Evolutionary conservation across 2,888 invertebrate genomes (phyloP).

Genomic region (Drosophila paranaensis): DNA sequence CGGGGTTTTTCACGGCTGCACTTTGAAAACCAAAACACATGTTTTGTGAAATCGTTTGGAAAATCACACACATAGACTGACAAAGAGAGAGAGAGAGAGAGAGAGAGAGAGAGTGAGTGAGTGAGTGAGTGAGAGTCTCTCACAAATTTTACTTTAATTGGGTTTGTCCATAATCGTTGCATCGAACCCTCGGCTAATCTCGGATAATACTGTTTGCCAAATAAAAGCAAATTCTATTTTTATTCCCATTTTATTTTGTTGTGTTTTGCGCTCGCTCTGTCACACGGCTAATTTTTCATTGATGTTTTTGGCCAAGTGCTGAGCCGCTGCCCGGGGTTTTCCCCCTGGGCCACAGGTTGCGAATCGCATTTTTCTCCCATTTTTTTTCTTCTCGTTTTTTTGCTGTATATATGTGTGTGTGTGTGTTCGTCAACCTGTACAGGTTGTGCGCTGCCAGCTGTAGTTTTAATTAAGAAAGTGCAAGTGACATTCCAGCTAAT

Average conservation of each 20-base stretch:
- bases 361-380: conserved; percentile 2
- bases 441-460: conserved; percentile 23
- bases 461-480: conserved; percentile 33
- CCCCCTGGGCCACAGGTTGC: conserved; percentile 40
- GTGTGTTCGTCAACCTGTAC: not conserved
- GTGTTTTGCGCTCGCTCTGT: conserved; percentile 8
- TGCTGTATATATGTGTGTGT: not conserved
- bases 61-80: conserved; percentile 63
- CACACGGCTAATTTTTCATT: conserved; percentile 46
- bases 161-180: conserved; percentile 82
- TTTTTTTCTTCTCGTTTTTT: not conserved
- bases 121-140: conserved; percentile 13
- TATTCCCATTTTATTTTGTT: conserved; percentile 72
- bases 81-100: not conserved
- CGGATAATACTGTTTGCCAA: conserved; percentile 83
- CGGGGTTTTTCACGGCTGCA: conserved; percentile 69
- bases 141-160: conserved; percentile 80
- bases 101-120: not conserved
- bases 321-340: conserved; percentile 15
- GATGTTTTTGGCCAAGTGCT: conserved; percentile 30
- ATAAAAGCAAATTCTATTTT: conserved; percentile 78
- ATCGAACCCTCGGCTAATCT: conserved; percentile 83
- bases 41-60: conserved; percentile 77
- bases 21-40: conserved; percentile 77
- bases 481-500: too few species aligned